Conservation (phyloP, 2,888 invertebrate genomes). For the Sphaerophoria taeniata region DNA sequence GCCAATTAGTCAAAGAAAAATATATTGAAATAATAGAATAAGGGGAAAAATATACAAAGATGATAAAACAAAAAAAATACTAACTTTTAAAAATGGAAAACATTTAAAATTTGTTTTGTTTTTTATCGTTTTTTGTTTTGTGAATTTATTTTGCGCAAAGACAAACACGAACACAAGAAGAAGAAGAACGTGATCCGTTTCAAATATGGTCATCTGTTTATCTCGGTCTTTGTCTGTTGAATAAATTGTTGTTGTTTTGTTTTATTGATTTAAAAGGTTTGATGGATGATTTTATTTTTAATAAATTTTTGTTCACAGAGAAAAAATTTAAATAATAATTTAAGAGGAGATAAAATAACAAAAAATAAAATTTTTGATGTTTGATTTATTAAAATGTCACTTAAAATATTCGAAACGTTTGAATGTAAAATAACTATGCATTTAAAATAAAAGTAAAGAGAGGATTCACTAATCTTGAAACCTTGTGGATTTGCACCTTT, state of each 20-base stretch:
- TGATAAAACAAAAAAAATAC: slow-evolving; percentile 60
- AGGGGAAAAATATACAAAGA: slow-evolving; percentile 7
- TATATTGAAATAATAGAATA: slow-evolving; percentile 9
- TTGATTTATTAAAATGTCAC: background rate
- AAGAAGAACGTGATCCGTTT: slow-evolving; percentile 68
- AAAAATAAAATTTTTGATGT: background rate
- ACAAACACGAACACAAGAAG: slow-evolving; percentile 71
- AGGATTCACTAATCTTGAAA: background rate
- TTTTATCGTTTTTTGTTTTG: slow-evolving; percentile 37
- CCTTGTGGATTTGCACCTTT: too few species aligned
- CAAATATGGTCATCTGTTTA: slow-evolving; percentile 79
- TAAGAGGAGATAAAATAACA: slow-evolving; percentile 29
- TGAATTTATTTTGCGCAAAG: slow-evolving; percentile 49
- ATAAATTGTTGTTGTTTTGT: slow-evolving; percentile 71
- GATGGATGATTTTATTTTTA: slow-evolving; percentile 18
- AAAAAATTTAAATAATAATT: slow-evolving; percentile 14
- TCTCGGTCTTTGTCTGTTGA: slow-evolving; percentile 82
- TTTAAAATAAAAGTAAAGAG: background rate
- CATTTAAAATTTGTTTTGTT: slow-evolving; percentile 59
- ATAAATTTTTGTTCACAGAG: background rate
- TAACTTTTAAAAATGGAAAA: slow-evolving; percentile 72
- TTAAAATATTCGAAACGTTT: background rate
- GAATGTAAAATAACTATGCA: background rate
- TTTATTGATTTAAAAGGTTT: slow-evolving; percentile 40
- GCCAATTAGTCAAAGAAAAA: slow-evolving; percentile 33